These are phyloP conservation scores for Melanotaenia duboulayi DNA, from an alignment of 2,113 vertebrate species.

Conservation along the genomic window DNA sequence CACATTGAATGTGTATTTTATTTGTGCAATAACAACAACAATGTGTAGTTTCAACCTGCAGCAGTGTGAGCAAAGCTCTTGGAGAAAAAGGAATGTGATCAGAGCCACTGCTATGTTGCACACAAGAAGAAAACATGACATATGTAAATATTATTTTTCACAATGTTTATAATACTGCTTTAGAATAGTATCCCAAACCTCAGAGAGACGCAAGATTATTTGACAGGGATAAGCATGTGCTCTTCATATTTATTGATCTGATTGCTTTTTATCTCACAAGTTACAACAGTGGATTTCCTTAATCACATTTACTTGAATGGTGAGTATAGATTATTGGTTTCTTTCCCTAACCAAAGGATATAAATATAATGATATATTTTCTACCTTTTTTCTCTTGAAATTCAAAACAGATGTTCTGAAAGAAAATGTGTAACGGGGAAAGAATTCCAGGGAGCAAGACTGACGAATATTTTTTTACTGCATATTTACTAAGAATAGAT, in stretches of 20 bases:
- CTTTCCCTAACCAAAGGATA: conserved; percentile 72
- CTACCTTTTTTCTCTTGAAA: conserved; percentile 58
- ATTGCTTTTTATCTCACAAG: conserved; percentile 15
- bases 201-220: conserved; percentile 37
- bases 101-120: conserved; percentile 29
- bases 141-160: conserved; percentile 75
- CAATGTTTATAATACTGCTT: conserved; percentile 36
- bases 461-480: conserved; percentile 71
- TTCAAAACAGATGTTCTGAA: conserved; percentile 60
- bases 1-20: conserved; percentile 58
- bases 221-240: conserved; percentile 38
- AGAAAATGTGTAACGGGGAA: conserved; percentile 42
- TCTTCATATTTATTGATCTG: conserved; percentile 49
- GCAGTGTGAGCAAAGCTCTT: conserved; percentile 15
- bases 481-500: conserved; percentile 69
- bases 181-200: conserved; percentile 47
- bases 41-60: conserved; percentile 14
- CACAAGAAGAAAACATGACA: conserved; percentile 25
- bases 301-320: conserved; percentile 73
- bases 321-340: conserved; percentile 43
- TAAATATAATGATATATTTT: conserved; percentile 69
- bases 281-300: neutral
- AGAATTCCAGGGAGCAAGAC: conserved; percentile 53
- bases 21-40: conserved; percentile 67
- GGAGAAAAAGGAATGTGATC: conserved; percentile 18